Evolutionary conservation across 2,888 invertebrate genomes (phyloP).

Genomic region (Campoletis raptor): DNA sequence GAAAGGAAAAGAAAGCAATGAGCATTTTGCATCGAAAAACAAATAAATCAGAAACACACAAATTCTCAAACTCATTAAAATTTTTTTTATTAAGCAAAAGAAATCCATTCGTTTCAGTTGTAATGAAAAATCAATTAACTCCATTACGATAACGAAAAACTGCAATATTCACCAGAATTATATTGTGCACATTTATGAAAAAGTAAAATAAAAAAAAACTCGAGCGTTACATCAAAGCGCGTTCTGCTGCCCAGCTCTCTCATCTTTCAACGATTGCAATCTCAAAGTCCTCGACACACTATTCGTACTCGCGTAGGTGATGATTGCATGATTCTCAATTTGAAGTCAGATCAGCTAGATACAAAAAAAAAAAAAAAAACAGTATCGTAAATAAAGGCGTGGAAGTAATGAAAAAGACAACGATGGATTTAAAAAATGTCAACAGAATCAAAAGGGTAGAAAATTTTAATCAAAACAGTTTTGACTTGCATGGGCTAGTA

Average conservation of each 20-base stretch:
- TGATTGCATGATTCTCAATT: conserved; percentile 35
- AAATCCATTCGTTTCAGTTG: not conserved
- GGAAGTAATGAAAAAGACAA: not conserved
- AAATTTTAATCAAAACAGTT: not conserved
- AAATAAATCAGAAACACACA: not conserved
- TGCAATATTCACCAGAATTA: not conserved
- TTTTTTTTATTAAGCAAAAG: not conserved
- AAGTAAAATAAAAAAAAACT: conserved; percentile 25
- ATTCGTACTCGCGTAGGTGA: conserved; percentile 56
- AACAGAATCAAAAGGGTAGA: not conserved
- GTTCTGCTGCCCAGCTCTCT: conserved; percentile 30
- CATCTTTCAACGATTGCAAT: conserved; percentile 57
- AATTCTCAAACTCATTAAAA: too few species aligned
- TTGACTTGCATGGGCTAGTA: not conserved
- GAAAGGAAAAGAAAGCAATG: not conserved
- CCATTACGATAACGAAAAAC: not conserved
- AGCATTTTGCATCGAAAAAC: not conserved
- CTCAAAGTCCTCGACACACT: conserved; percentile 65
- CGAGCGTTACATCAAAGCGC: conserved; percentile 18
- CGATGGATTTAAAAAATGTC: conserved; percentile 2
- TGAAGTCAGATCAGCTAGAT: conserved; percentile 12
- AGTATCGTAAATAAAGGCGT: not conserved
- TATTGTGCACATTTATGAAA: not conserved
- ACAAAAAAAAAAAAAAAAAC: conserved; percentile 33
- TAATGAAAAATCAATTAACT: not conserved